A percentile compares a stretch with the other conserved stretches of the same genome.
Evolutionary conservation across 30 jellyfish, hydroid and myxozoan genomes (phyloP).

Genomic region (Cassiopea xamachana): DNA sequence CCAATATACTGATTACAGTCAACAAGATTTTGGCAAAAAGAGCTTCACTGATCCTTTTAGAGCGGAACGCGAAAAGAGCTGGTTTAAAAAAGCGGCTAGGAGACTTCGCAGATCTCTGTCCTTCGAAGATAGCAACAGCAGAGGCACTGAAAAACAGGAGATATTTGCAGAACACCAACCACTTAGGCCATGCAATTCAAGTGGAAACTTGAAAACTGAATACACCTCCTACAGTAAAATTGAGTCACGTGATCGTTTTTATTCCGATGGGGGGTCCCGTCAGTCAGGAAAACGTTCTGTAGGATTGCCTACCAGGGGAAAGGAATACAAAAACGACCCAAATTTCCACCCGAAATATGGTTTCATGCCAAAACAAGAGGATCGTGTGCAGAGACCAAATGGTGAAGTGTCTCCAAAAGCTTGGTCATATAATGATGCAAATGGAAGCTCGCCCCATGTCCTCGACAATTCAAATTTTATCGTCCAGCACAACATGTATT

Average conservation of each 20-base stretch:
- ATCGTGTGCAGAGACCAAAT: neutral
- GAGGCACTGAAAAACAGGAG: neutral
- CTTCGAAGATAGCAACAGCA: slow-evolving; percentile 29
- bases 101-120: slow-evolving; percentile 63
- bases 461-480: neutral
- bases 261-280: slow-evolving; percentile 11
- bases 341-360: slow-evolving; percentile 28
- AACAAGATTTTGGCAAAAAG: neutral
- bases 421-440: neutral
- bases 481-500: slow-evolving; percentile 7
- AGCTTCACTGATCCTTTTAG: neutral
- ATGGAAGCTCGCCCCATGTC: neutral
- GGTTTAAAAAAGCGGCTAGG: slow-evolving; percentile 43
- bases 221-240: neutral
- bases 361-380: neutral
- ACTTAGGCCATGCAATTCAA: slow-evolving; percentile 1
- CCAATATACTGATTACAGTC: neutral
- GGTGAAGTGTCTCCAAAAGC: neutral
- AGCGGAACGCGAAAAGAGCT: slow-evolving; percentile 45
- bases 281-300: neutral
- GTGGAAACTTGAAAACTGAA: slow-evolving; percentile 15
- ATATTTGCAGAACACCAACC: neutral
- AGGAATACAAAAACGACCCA: slow-evolving; percentile 15
- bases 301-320: neutral
- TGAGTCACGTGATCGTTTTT: slow-evolving; percentile 24